Percentiles rank a stretch among this genome's conserved stretches.
These are phyloP conservation scores for Agriopis aurantiaria DNA, from an alignment of 2,888 invertebrate genomes.

Conservation along the genomic window DNA sequence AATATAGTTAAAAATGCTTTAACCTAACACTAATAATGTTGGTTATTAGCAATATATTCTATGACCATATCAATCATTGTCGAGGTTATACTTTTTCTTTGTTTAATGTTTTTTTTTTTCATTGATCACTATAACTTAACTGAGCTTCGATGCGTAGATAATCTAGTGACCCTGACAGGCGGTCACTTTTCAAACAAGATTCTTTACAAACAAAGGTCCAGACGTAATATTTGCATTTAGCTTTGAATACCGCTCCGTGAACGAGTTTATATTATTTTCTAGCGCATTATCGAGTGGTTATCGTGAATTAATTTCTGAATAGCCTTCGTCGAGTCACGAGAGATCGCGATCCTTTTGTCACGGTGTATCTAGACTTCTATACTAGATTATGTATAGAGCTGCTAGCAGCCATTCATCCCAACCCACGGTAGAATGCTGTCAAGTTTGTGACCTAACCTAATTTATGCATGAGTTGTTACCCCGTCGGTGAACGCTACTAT, in stretches of 20 bases:
- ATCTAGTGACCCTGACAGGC: conserved; percentile 34
- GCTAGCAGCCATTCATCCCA: conserved; percentile 14
- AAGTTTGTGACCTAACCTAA: conserved; percentile 4
- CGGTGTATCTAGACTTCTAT: conserved; percentile 28
- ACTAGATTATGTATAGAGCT: conserved; percentile 3
- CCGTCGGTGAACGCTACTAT: neutral
- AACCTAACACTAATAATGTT: neutral
- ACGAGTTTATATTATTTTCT: conserved; percentile 54
- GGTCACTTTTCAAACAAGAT: conserved; percentile 54
- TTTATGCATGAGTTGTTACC: conserved; percentile 1
- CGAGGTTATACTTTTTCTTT: conserved; percentile 30
- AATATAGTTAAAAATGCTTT: no score
- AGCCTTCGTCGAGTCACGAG: conserved; percentile 70
- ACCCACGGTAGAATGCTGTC: conserved; percentile 7
- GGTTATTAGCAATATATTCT: conserved; percentile 4
- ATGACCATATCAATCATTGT: conserved; percentile 51
- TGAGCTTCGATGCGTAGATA: conserved; percentile 8
- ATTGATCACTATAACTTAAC: conserved; percentile 4
- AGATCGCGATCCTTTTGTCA: conserved; percentile 48
- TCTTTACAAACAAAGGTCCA: conserved; percentile 58
- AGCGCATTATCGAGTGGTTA: conserved; percentile 53
- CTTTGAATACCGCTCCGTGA: conserved; percentile 59
- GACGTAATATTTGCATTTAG: conserved; percentile 56
- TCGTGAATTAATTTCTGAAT: conserved; percentile 61
- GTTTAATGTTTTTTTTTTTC: neutral